Evolutionary conservation across 1,140 invertebrate species (phyloP).

Genomic region (Vanessa atalanta): DNA sequence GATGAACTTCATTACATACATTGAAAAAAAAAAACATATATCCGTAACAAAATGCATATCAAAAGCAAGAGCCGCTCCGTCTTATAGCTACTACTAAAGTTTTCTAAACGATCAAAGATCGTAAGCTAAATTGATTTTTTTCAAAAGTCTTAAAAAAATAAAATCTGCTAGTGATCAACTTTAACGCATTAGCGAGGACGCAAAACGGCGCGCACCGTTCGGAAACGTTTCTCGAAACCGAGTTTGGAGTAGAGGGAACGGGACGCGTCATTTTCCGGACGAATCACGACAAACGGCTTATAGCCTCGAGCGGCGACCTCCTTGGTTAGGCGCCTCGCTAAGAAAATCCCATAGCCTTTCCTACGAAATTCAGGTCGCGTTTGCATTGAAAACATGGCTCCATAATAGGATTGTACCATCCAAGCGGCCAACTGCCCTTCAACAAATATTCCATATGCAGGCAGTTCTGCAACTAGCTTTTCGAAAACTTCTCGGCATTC

Average conservation of each 20-base stretch:
- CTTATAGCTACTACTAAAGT: slow-evolving; percentile 78
- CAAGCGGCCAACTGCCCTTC: slow-evolving; percentile 87
- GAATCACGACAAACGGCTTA: slow-evolving; percentile 91
- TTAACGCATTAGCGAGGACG: slow-evolving; percentile 81
- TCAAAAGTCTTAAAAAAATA: slow-evolving; percentile 81
- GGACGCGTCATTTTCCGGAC: slow-evolving; percentile 91
- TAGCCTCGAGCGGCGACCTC: slow-evolving; percentile 88
- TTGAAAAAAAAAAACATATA: slow-evolving; percentile 15
- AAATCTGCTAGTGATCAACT: slow-evolving; percentile 79
- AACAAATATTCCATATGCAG: slow-evolving; percentile 89
- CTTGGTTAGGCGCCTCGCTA: slow-evolving; percentile 85
- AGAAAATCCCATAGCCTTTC: slow-evolving; percentile 88
- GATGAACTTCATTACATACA: not conserved
- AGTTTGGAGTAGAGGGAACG: slow-evolving; percentile 89
- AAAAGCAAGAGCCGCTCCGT: slow-evolving; percentile 72
- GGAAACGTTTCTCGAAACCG: slow-evolving; percentile 88
- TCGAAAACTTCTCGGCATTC: slow-evolving; percentile 91
- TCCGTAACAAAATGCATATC: slow-evolving; percentile 39
- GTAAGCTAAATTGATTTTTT: slow-evolving; percentile 78
- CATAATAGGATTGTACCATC: slow-evolving; percentile 94
- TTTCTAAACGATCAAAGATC: slow-evolving; percentile 79
- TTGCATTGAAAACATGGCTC: slow-evolving; percentile 95
- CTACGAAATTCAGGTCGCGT: slow-evolving; percentile 89
- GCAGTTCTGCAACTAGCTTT: slow-evolving; percentile 86
- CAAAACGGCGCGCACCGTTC: slow-evolving; percentile 88